phyloP scores from a whole-genome alignment of 2,113 vertebrate species.

The Athene cunicularia region DNA sequence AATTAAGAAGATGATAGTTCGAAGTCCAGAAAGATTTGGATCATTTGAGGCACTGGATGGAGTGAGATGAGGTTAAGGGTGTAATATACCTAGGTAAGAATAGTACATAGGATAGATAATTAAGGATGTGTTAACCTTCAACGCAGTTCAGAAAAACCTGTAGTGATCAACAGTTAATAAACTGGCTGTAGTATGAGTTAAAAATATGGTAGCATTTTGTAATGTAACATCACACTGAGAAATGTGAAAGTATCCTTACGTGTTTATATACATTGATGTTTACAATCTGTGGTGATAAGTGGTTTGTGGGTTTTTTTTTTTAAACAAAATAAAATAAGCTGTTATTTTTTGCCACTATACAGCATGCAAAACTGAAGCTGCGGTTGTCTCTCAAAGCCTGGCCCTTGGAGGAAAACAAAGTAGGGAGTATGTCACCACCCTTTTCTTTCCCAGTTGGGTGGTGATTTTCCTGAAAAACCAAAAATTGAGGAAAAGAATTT shows the following conservation, averaged over 20 bases:
- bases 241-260: background rate
- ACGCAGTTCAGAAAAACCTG: background rate
- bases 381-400: background rate
- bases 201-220: background rate
- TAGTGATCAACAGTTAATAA: background rate
- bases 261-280: background rate
- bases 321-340: background rate
- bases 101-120: background rate
- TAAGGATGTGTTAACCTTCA: background rate
- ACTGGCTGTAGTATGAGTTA: background rate
- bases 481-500: background rate
- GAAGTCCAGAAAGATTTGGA: constrained; percentile 49
- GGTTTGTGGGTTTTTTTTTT: background rate
- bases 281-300: background rate
- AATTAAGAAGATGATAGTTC: constrained; percentile 46
- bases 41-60: constrained; percentile 41
- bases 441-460: background rate
- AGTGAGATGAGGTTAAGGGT: constrained; percentile 52
- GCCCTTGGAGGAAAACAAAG: background rate
- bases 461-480: background rate
- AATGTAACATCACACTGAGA: background rate
- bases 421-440: background rate
- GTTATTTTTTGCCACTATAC: background rate
- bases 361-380: background rate
- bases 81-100: constrained; percentile 36